Base-by-base conservation (phyloP, 2,797 vertebrate species). In the Valencia hispanica region DNA sequence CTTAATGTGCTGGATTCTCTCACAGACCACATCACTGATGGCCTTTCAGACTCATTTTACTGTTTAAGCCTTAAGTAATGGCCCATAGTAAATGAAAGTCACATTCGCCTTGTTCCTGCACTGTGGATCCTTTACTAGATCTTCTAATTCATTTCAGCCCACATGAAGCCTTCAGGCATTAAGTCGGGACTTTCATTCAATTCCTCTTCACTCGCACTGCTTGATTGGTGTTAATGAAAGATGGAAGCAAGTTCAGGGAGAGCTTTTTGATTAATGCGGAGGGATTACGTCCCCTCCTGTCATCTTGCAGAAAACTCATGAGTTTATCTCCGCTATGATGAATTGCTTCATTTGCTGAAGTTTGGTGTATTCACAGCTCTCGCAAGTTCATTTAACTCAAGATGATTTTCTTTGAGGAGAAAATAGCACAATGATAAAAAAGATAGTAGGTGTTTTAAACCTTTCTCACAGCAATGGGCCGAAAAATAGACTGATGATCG, bases 21-120 rank as follows among this genome's bases (percentile, higher is more conserved):
- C 27, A 36, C 39, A 36, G 20, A 59, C 68, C 39, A 20, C 53
- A 66, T 39, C 36, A 8, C 27, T 11, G 25, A 69, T 5, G 68
- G 51, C 12, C 25, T 34, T 57, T n/a, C 30, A 27, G 7, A 50
- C 7, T 4, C 20, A 50, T 77, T 34, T 70, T 12, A 15, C 22
- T 53, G 18, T 51, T 75, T 48, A 66, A 63, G 57, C 9, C 39
- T 68, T 43, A 57, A 65, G 50, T 66, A 59, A 72, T 59, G 50
- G 57, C 50, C 7, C 32, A 27, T 32, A 20, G 22, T 45, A 68
- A 75, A 41, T 68, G 53, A 32, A 20, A 34, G 22, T 73, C 36
- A 51, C 72, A 45, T 51, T 48, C 32, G 57, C 30, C 68, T n/a
- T 45, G 12, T 70, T 20, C 27, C 48, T 22, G 17, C 8, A n/a